Percentiles rank a stretch among this genome's conserved stretches.
phyloP scores from a whole-genome alignment of 2,888 invertebrate genomes.

The Adelphocoris suturalis region DNA sequence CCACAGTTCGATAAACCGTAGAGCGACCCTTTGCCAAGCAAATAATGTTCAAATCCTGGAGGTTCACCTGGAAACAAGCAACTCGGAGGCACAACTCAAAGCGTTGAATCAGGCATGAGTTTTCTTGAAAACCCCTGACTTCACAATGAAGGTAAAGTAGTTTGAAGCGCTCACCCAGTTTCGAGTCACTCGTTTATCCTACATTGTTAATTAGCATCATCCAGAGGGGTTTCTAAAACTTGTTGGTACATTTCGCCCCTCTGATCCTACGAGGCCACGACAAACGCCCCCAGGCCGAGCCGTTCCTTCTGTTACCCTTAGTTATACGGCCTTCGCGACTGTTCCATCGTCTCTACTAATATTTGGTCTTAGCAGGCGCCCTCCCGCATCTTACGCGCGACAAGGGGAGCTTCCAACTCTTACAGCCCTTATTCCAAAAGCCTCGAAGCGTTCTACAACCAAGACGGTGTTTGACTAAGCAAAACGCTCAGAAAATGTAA shows the following conservation, averaged over 20 bases:
- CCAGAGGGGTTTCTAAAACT: constrained; percentile 28
- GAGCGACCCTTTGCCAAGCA: not conserved
- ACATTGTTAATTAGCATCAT: constrained; percentile 5
- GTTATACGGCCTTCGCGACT: constrained; percentile 13
- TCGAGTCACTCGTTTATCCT: constrained; percentile 18
- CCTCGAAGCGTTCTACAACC: not conserved
- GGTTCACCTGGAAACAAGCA: not conserved
- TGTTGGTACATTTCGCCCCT: not conserved
- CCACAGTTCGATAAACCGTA: too few relatives aligned
- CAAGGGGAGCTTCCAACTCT: not conserved
- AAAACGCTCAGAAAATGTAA: constrained; percentile 6
- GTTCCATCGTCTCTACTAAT: constrained; percentile 27
- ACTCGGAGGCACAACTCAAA: not conserved
- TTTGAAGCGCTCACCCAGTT: not conserved
- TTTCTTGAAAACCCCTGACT: not conserved
- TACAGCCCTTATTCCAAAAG: not conserved
- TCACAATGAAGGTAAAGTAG: not conserved
- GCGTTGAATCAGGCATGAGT: constrained; percentile 20
- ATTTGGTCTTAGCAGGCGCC: not conserved
- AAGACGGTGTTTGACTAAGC: constrained; percentile 15
- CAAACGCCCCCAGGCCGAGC: constrained; percentile 6
- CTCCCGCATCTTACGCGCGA: not conserved
- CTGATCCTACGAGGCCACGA: not conserved
- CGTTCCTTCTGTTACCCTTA: constrained; percentile 10
- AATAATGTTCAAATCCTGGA: not conserved